Evolutionary conservation across 2,113 vertebrate genomes (phyloP), one percentile per base, ranked within the genome.

Genomic region (Heterocephalus glaber): DNA sequence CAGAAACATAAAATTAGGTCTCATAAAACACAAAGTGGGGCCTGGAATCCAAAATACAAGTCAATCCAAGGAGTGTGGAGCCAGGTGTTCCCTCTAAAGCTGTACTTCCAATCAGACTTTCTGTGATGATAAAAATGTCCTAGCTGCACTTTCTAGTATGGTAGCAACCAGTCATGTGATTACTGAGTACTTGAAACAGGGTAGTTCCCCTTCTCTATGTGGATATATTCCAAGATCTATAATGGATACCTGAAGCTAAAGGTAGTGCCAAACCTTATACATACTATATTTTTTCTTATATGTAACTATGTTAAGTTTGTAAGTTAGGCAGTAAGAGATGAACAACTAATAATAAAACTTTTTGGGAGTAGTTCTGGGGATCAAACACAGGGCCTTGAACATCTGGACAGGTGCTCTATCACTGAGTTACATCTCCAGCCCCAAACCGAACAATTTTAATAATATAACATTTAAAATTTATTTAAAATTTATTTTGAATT

Each of bases 1-100:
- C 66, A 79, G 19, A 95, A 56, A 61, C 82, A 95, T 94, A 95
- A 90, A 88, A 86, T 89, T 83, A 94, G 26, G 63, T 52, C 44
- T 93, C 35, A 70, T 83, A 96, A 96, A 92, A 90, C 9, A 17
- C 49, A 54, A 68, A 95, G 72, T 65, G 22, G 65, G 58, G 17
- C 44, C 58, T 92, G 81, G 80, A 90, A 86, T 74, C 92, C 44
- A 88, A 60, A 33, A 33, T 66, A 17, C 9, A 74, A 85, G 76
- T 89, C 20, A 63, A 33, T 68, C 49, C 61, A 30, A 72, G 52
- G n/a, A 93, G 28, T 54, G 61, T 83, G 72, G 56, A 68, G 26
- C 63, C 86, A 96, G 65, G 65, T 86, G 66, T 56, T 77, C 56
- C 68, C 76, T 82, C 72, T 76, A 86, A 24, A 52, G 74, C 72